Evolutionary conservation across 2,888 invertebrate species (phyloP).

Genomic region (Mimas tiliae): DNA sequence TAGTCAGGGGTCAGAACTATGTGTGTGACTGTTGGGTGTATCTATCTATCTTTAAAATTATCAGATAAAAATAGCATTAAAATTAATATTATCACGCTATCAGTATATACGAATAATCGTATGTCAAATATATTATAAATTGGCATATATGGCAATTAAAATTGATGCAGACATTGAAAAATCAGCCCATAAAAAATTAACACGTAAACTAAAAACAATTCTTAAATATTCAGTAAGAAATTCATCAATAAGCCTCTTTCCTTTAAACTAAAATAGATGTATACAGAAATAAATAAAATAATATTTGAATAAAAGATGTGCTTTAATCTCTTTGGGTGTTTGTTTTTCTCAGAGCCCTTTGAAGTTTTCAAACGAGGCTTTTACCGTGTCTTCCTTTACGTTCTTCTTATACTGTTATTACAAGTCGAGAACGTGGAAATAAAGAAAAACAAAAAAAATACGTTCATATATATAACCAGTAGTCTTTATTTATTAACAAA

Average conservation of each 20-base stretch:
- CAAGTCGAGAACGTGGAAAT: background rate
- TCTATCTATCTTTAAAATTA: too few relatives aligned
- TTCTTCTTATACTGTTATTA: background rate
- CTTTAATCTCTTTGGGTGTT: slow-evolving; percentile 21
- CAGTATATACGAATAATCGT: too few relatives aligned
- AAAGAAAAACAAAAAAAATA: background rate
- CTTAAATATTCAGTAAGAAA: too few relatives aligned
- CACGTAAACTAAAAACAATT: background rate
- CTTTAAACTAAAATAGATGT: background rate
- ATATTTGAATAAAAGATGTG: slow-evolving; percentile 23
- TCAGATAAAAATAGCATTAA: too few relatives aligned
- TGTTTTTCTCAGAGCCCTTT: slow-evolving; percentile 12
- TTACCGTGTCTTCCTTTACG: background rate
- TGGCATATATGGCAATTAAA: too few relatives aligned
- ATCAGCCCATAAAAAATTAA: background rate
- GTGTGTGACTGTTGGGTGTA: too few relatives aligned
- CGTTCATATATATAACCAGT: background rate
- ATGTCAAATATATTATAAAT: too few relatives aligned
- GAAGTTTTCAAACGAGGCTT: slow-evolving; percentile 13
- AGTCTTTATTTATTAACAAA: too few relatives aligned
- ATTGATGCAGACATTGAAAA: too few relatives aligned
- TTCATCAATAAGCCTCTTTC: background rate
- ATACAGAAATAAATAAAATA: slow-evolving; percentile 11
- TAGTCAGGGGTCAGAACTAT: too few relatives aligned
- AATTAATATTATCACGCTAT: too few relatives aligned